Evolutionary conservation across 2,113 vertebrate genomes (phyloP).

Genomic region (Thermophis baileyi): DNA sequence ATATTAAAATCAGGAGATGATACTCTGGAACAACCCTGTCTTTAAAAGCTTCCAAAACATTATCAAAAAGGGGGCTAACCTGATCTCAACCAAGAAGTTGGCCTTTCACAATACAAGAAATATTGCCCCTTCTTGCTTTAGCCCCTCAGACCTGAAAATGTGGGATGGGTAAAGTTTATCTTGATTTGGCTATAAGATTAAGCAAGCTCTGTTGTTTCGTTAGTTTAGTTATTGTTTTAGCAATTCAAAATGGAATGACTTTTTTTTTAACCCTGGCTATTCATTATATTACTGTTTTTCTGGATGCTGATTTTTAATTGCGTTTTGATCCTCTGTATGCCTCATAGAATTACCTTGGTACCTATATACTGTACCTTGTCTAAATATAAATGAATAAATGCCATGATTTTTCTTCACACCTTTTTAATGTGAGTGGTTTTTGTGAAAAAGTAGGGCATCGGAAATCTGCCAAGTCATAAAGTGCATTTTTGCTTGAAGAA

Average conservation of each 20-base stretch:
- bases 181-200: background rate
- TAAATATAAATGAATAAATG: background rate
- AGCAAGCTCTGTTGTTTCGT: background rate
- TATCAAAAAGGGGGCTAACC: background rate
- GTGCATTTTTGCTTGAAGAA: background rate
- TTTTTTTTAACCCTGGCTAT: background rate
- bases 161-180: background rate
- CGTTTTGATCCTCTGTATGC: background rate
- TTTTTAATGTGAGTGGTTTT: background rate
- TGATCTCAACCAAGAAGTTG: background rate
- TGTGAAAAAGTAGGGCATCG: background rate
- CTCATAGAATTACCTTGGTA: background rate
- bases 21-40: background rate
- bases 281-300: background rate
- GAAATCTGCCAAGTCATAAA: background rate
- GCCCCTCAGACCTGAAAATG: background rate
- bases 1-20: background rate
- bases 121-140: background rate
- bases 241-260: background rate
- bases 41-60: background rate
- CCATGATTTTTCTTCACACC: background rate
- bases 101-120: background rate
- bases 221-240: background rate
- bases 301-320: background rate
- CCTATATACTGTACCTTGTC: background rate